Evolutionary conservation across 1,140 invertebrate species (phyloP), one percentile per base, ranked within the genome.

Genomic region (Dreissena polymorpha): DNA sequence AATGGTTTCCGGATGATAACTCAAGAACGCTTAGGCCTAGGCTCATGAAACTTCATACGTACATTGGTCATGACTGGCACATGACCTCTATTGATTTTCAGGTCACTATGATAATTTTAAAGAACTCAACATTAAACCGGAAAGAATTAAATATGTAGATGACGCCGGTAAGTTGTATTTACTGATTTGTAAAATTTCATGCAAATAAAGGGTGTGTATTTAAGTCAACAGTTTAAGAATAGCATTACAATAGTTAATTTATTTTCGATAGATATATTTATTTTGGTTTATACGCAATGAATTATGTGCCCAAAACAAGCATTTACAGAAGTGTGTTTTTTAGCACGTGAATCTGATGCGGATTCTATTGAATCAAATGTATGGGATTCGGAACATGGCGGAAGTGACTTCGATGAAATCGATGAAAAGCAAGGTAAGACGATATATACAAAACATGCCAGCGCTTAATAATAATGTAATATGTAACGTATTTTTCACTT

Each of bases 71-170:
- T n/a, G n/a, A n/a, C n/a, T n/a, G n/a, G n/a, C n/a, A n/a, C n/a
- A n/a, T n/a, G n/a, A n/a, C n/a, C n/a, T n/a, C n/a, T n/a, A n/a
- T n/a, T n/a, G n/a, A n/a, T n/a, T n/a, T n/a, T n/a, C n/a, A n/a
- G 55, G 10, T 14, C 25, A 23, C 8, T 18, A 21, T 6, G 51
- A 57, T 21, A 50, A 78, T 55, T 49, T 78, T 16, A 78, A 68
- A 25, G 64, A 68, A 16, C n/a, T 78, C 21, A 67, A 78, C 27
- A 78, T 67, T 21, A 69, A 65, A 53, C 63, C 63, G 25, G 64
- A 68, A 3, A 68, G 67, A 25, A 5, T 5, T 21, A 78, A 68
- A 21, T 16, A 5, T 74, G 3, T 74, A 12, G 21, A 51, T 10
- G 8, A 18, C n/a, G 7, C 21, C 51, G 49, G 21, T 12, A 50